Conservation (phyloP, 2,797 vertebrate genomes). For the Chromobotia macracanthus region DNA sequence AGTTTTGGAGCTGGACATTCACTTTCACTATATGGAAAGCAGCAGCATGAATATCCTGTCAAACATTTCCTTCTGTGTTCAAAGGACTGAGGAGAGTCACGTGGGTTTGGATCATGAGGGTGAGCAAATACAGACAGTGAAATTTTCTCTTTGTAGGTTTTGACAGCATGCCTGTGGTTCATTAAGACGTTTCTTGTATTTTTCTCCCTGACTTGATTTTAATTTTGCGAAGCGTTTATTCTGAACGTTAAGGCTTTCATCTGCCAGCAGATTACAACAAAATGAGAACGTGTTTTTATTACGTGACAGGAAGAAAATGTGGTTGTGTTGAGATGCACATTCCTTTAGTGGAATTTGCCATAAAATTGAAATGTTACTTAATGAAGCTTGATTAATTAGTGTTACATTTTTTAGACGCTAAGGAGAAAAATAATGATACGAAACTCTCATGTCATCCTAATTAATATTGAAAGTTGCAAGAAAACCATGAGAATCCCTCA, state of each 20-base stretch:
- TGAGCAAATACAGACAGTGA: background rate
- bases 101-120: background rate
- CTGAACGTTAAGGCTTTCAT: conserved; percentile 61
- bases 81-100: background rate
- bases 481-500: conserved; percentile 22
- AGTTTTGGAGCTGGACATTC: background rate
- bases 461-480: conserved; percentile 70
- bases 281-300: conserved; percentile 61
- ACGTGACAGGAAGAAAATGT: conserved; percentile 31
- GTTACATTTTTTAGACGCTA: conserved; percentile 64
- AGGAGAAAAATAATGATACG: conserved; percentile 62
- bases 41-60: background rate
- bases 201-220: conserved; percentile 51
- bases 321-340: conserved; percentile 65
- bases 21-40: background rate
- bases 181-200: conserved; percentile 49
- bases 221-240: conserved; percentile 46
- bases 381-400: conserved; percentile 78
- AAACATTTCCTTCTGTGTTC: background rate
- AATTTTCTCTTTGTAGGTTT: conserved; percentile 39
- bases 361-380: conserved; percentile 72
- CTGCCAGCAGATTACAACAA: conserved; percentile 57
- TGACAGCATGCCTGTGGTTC: conserved; percentile 58
- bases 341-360: conserved; percentile 67
- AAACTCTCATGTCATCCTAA: conserved; percentile 76